Evolutionary conservation across 2,113 vertebrate species (phyloP).

Genomic region (Elephantulus edwardii): DNA sequence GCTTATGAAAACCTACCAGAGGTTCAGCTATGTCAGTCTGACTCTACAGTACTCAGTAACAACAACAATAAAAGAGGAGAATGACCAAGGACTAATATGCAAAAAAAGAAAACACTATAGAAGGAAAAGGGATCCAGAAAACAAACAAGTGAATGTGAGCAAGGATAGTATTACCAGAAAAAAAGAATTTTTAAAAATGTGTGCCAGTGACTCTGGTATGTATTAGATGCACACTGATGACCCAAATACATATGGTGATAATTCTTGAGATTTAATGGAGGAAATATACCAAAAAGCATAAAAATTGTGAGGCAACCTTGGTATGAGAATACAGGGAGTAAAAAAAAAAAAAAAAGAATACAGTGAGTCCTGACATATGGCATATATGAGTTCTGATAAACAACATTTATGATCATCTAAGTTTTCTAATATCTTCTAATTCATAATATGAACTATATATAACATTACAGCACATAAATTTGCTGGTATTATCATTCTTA

Average conservation of each 20-base stretch:
- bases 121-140: not conserved
- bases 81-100: slow-evolving; percentile 40
- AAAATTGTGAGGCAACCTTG: slow-evolving; percentile 52
- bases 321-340: slow-evolving; percentile 13
- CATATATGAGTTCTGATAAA: no score
- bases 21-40: no score
- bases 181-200: slow-evolving; percentile 6
- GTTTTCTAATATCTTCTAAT: no score
- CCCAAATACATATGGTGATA: not conserved
- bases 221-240: not conserved
- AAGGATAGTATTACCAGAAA: not conserved
- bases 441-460: no score
- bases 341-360: no score
- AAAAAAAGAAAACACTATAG: not conserved
- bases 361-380: no score
- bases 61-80: slow-evolving; percentile 32
- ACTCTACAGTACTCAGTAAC: no score
- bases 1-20: no score
- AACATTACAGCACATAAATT: no score
- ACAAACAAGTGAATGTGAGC: not conserved
- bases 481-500: not conserved
- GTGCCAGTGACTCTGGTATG: slow-evolving; percentile 9
- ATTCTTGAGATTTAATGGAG: slow-evolving; percentile 32
- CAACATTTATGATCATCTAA: no score
- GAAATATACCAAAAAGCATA: slow-evolving; percentile 14